Evolutionary conservation across 2,113 vertebrate genomes (phyloP).

Genomic region (Psilopsiagon aymara): DNA sequence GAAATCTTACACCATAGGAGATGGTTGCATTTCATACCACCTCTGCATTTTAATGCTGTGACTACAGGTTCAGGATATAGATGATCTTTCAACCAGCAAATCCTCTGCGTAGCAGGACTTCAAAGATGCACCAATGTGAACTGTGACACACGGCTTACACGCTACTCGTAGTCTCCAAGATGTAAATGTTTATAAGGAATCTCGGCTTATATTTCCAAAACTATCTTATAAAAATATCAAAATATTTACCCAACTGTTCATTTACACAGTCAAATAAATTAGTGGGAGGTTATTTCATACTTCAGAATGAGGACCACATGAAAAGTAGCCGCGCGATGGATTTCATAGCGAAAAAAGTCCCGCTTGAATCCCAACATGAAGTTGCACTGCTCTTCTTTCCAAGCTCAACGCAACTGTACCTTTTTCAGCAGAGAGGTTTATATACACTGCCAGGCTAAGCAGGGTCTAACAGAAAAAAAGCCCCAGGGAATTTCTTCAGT

Average conservation of each 20-base stretch:
- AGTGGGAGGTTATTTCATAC: background rate
- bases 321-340: background rate
- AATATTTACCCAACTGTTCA: constrained; percentile 60
- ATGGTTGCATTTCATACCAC: constrained; percentile 42
- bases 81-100: background rate
- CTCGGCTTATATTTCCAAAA: constrained; percentile 56
- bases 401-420: background rate
- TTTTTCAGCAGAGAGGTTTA: background rate
- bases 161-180: constrained; percentile 35
- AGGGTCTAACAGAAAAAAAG: background rate
- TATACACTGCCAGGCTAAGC: background rate
- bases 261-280: constrained; percentile 63
- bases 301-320: constrained; percentile 2
- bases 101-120: background rate
- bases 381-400: background rate
- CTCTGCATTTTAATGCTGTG: background rate
- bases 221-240: constrained; percentile 72
- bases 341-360: background rate
- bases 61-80: background rate
- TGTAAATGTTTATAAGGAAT: constrained; percentile 1
- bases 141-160: background rate
- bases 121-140: constrained; percentile 9
- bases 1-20: constrained; percentile 56
- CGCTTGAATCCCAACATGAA: background rate
- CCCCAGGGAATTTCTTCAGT: background rate